Conservation (phyloP, 2,113 vertebrate species). For the Ellobius talpinus region DNA sequence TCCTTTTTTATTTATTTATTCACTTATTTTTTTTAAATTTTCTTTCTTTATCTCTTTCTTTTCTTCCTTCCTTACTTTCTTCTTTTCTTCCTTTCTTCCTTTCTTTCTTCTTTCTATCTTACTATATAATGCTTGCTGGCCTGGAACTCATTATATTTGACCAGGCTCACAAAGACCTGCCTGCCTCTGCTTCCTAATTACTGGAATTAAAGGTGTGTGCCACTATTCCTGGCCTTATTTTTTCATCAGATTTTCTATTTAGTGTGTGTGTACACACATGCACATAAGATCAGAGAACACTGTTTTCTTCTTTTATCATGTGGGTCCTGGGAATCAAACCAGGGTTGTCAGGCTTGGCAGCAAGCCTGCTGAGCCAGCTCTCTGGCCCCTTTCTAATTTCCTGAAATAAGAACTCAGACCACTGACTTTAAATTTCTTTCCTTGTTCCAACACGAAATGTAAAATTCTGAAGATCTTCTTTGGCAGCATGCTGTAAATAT, state of each 20-base stretch:
- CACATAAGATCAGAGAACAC: not conserved
- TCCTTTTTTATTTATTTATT: not conserved
- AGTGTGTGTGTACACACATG: not conserved
- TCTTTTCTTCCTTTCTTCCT: not conserved
- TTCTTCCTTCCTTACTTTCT: not conserved
- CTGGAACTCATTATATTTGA: not conserved
- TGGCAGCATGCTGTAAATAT: not conserved
- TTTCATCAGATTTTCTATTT: not conserved
- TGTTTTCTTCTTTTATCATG: not conserved
- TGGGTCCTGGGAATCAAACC: not conserved
- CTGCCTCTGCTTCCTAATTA: not conserved
- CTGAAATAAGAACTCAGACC: not conserved
- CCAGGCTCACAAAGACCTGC: not conserved
- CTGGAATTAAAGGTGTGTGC: not conserved
- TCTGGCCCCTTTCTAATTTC: not conserved
- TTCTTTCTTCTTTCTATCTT: no score
- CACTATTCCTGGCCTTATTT: not conserved
- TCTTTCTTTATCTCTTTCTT: not conserved
- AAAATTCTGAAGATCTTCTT: slow-evolving; percentile 23
- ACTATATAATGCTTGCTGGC: not conserved
- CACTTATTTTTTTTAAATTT: not conserved
- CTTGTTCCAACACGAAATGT: not conserved
- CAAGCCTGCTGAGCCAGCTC: not conserved
- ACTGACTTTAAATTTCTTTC: not conserved
- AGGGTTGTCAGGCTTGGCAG: not conserved